A percentile compares a stretch with the other conserved stretches of the same genome.
These are phyloP conservation scores for Teleopsis dalmanni DNA, from an alignment of 1,140 invertebrate genomes.

Conservation along the genomic window DNA sequence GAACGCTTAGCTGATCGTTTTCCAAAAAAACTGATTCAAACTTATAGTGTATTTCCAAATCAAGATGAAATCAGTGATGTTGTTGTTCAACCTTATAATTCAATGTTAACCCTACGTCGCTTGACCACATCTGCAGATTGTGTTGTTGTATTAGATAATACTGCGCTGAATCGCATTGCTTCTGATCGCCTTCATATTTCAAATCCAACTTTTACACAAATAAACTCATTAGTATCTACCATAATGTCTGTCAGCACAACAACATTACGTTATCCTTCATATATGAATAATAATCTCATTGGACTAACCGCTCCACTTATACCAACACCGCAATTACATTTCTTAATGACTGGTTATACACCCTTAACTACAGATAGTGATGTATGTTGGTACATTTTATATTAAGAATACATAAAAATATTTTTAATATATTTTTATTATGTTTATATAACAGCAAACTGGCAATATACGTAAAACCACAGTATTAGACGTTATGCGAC, in stretches of 20 bases:
- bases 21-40: slow-evolving; percentile 97
- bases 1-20: slow-evolving; percentile 91
- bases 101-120: slow-evolving; percentile 89
- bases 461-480: slow-evolving; percentile 41
- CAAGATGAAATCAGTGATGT: slow-evolving; percentile 98
- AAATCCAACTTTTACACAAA: slow-evolving; percentile 94
- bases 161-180: slow-evolving; percentile 92
- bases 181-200: slow-evolving; percentile 86
- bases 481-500: slow-evolving; percentile 40
- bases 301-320: slow-evolving; percentile 93
- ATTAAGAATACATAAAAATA: neutral
- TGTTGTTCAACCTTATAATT: slow-evolving; percentile 99
- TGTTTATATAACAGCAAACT: slow-evolving; percentile 13
- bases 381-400: slow-evolving; percentile 45
- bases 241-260: slow-evolving; percentile 98
- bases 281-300: slow-evolving; percentile 98
- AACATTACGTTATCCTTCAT: slow-evolving; percentile 92
- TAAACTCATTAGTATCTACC: slow-evolving; percentile 97
- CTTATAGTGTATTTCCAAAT: slow-evolving; percentile 99
- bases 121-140: slow-evolving; percentile 95
- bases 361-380: slow-evolving; percentile 82
- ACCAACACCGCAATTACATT: slow-evolving; percentile 95
- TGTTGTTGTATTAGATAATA: slow-evolving; percentile 96
- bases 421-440: neutral
- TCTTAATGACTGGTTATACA: slow-evolving; percentile 99